A percentile compares a stretch with the other conserved stretches of the same genome.
Conservation (phyloP, 2,797 vertebrate genomes). For the Aplochiton taeniatus region DNA sequence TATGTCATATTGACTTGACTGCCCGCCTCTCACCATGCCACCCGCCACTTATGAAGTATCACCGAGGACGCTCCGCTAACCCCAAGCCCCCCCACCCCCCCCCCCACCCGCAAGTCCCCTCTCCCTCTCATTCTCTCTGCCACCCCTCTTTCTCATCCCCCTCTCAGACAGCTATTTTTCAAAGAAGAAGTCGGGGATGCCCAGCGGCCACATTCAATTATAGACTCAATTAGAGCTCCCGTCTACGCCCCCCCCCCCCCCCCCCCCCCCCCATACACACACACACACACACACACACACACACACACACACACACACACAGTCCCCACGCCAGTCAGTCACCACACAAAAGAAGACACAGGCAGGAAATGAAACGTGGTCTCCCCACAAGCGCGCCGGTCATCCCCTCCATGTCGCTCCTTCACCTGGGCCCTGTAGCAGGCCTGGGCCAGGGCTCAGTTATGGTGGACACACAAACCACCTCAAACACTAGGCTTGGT, state of each 20-base stretch:
- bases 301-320: too few species aligned
- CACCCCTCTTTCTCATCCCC: conserved; percentile 38
- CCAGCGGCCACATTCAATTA: conserved; percentile 73
- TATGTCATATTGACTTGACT: conserved; percentile 81
- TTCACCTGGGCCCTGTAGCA: too few species aligned
- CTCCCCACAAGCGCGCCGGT: too few species aligned
- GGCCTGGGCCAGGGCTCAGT: too few species aligned
- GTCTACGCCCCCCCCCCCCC: too few species aligned
- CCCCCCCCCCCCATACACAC: conserved; percentile 2
- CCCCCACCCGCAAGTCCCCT: too few species aligned
- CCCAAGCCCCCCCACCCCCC: conserved; percentile 30
- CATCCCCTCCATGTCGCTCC: too few species aligned
- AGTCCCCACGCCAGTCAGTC: too few species aligned
- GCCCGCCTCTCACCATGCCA: conserved; percentile 66
- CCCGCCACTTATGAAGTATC: conserved; percentile 64
- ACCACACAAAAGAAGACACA: too few species aligned
- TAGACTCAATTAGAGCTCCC: conserved; percentile 59
- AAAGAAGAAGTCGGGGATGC: conserved; percentile 46
- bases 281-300: neutral
- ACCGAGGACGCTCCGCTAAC: conserved; percentile 53
- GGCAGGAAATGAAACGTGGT: too few species aligned
- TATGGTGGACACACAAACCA: too few species aligned
- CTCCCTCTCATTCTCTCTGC: conserved; percentile 12
- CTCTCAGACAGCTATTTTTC: conserved; percentile 59
- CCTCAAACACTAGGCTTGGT: too few species aligned